These are phyloP conservation scores for Eleginops maclovinus DNA, from an alignment of 2,113 vertebrate species.

Conservation along the genomic window DNA sequence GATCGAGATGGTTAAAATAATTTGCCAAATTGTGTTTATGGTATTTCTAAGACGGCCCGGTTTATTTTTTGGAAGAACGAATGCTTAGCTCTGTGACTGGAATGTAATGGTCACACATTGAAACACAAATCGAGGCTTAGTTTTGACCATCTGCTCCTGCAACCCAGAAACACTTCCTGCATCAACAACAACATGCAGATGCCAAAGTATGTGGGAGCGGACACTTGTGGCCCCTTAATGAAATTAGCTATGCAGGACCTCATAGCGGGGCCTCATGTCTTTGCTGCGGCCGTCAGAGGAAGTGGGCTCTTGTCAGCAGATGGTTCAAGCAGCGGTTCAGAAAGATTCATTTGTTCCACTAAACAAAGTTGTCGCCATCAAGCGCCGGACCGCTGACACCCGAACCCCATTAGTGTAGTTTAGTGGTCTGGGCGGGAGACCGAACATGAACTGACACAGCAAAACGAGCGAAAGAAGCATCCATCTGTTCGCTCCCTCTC, in stretches of 20 bases:
- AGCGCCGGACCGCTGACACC: slow-evolving; percentile 62
- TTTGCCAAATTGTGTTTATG: neutral
- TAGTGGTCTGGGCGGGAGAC: slow-evolving; percentile 58
- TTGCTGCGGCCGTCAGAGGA: slow-evolving; percentile 19
- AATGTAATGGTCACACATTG: slow-evolving; percentile 22
- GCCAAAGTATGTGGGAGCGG: neutral
- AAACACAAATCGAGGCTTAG: slow-evolving; percentile 13
- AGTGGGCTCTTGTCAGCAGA: slow-evolving; percentile 50
- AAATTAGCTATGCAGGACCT: slow-evolving; percentile 32
- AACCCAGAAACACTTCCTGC: slow-evolving; percentile 18
- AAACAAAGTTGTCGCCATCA: slow-evolving; percentile 70
- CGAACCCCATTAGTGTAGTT: slow-evolving; percentile 59
- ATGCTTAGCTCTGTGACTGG: slow-evolving; percentile 18
- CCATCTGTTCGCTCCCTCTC: slow-evolving; percentile 63
- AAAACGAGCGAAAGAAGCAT: slow-evolving; percentile 45
- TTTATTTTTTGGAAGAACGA: neutral
- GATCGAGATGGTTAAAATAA: too few species aligned
- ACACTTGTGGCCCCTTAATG: slow-evolving; percentile 29
- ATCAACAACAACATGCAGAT: slow-evolving; percentile 25
- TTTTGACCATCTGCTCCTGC: slow-evolving; percentile 53
- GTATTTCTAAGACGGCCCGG: neutral
- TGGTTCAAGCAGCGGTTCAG: slow-evolving; percentile 52
- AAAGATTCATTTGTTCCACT: slow-evolving; percentile 60
- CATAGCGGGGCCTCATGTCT: slow-evolving; percentile 10
- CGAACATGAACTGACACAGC: slow-evolving; percentile 57